Evolutionary conservation across 2,888 invertebrate genomes (phyloP).

Genomic region (Platerodrilus igneus): DNA sequence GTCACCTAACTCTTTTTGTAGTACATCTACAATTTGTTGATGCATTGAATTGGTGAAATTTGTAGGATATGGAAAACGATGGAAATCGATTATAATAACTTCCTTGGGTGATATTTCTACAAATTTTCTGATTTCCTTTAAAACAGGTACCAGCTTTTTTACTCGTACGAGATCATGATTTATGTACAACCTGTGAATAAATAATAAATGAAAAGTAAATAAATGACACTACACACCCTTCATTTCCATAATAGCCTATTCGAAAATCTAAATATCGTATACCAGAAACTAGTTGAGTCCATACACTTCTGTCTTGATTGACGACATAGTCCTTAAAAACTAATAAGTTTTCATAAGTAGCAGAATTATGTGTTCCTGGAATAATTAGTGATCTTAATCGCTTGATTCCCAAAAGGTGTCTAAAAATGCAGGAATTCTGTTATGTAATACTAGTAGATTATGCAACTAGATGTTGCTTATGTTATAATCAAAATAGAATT

Average conservation of each 20-base stretch:
- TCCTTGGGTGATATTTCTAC: conserved; percentile 63
- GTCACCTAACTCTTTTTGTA: conserved; percentile 53
- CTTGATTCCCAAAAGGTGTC: conserved; percentile 53
- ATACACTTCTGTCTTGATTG: conserved; percentile 74
- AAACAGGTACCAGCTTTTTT: conserved; percentile 59
- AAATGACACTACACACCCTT: conserved; percentile 25
- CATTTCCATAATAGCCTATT: conserved; percentile 60
- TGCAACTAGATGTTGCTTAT: no score
- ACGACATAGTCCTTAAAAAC: conserved; percentile 47
- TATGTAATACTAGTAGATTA: no score
- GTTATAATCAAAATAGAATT: no score
- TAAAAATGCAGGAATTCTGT: no score
- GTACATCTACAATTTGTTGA: conserved; percentile 49
- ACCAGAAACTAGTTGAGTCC: conserved; percentile 80
- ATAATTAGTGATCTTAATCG: conserved; percentile 59
- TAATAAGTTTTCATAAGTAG: conserved; percentile 52
- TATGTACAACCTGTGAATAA: conserved; percentile 71
- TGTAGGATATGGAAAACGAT: conserved; percentile 63
- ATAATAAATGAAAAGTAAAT: no score
- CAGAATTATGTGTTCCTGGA: conserved; percentile 68
- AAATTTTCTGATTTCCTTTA: conserved; percentile 67
- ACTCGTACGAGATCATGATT: conserved; percentile 70
- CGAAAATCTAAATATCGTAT: conserved; percentile 78
- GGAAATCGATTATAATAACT: conserved; percentile 75
- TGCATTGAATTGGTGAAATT: conserved; percentile 44